Evolutionary conservation across 2,797 vertebrate genomes (phyloP), one percentile per base, ranked within the genome.

Genomic region (Micromesistius poutassou): DNA sequence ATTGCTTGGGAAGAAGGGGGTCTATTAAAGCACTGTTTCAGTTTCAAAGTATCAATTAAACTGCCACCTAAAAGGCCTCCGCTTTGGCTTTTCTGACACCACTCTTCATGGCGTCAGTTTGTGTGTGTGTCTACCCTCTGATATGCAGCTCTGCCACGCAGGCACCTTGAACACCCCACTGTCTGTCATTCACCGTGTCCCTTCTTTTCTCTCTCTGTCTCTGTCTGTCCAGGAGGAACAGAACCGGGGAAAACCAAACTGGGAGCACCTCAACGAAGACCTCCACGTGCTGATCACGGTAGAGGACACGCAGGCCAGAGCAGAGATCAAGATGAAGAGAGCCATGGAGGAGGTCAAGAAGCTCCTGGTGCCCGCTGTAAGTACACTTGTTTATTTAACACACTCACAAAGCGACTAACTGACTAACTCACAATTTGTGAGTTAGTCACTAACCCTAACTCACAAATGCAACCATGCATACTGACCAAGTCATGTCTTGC

Each of bases 231-330:
- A 95, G 95, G 95, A 95, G 88, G 95, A 95, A 84, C 95, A 95
- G 91, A 95, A 95, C 92, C 86, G 94, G 91, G 95, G 95, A 40
- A 95, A 95, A 86, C 95, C 95, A 13, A 95, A 95, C 92, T 95
- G 95, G 95, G 95, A 95, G 86, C 95, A 95, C 88, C 92, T 95
- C 85, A 95, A 95, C 83, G 95, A 95, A 89, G 95, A 95, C 81
- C 93, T 95, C 74, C 95, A 95, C 42, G 95, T 95, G 78, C 92
- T 95, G 80, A 94, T 95, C 89, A 94, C 94, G 30, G 95, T 95
- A 81, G 95, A 95, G 87, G 95, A 95, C 89, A 94, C 95, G 0
- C 94, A 95, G 91, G 84, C 91, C 82, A 89, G 95, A 86, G 94
- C 94, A 0, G 95, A 95, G 90, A 91, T 95, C 88, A 95, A 95